phyloP scores from a whole-genome alignment of 2,888 invertebrate species.

The Clivina fossor region DNA sequence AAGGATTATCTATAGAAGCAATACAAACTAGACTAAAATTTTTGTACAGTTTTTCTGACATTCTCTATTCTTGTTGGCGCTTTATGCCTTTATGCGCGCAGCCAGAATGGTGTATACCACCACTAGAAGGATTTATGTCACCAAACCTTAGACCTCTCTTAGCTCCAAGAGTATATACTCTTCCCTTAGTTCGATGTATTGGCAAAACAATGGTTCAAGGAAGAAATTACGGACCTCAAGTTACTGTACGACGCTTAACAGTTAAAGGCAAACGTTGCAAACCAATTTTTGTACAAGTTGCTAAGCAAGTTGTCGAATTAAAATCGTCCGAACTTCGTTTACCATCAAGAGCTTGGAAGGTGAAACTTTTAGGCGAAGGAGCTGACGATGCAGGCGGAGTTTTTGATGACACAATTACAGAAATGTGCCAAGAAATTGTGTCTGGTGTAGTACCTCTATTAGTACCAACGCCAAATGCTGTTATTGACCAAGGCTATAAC shows the following conservation, averaged over 20 bases:
- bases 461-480: conserved; percentile 63
- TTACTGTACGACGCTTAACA: conserved; percentile 62
- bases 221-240: conserved; percentile 66
- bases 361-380: conserved; percentile 65
- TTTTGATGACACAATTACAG: conserved; percentile 69
- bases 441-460: conserved; percentile 60
- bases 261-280: conserved; percentile 59
- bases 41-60: conserved; percentile 64
- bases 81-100: conserved; percentile 55
- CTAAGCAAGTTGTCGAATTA: conserved; percentile 63
- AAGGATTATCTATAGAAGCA: conserved; percentile 55
- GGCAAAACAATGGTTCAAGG: conserved; percentile 70
- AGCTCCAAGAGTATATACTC: conserved; percentile 62
- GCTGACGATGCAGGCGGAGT: conserved; percentile 71
- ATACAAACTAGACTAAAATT: conserved; percentile 60
- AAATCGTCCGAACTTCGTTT: conserved; percentile 60
- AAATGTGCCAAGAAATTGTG: conserved; percentile 67
- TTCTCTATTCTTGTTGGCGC: conserved; percentile 62
- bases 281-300: conserved; percentile 65
- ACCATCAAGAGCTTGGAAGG: conserved; percentile 67
- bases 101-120: conserved; percentile 52
- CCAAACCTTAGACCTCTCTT: conserved; percentile 57
- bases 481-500: conserved; percentile 64
- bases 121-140: conserved; percentile 52
- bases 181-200: conserved; percentile 64